phyloP scores from a whole-genome alignment of 2,888 invertebrate genomes.

The Morpho achilles region DNA sequence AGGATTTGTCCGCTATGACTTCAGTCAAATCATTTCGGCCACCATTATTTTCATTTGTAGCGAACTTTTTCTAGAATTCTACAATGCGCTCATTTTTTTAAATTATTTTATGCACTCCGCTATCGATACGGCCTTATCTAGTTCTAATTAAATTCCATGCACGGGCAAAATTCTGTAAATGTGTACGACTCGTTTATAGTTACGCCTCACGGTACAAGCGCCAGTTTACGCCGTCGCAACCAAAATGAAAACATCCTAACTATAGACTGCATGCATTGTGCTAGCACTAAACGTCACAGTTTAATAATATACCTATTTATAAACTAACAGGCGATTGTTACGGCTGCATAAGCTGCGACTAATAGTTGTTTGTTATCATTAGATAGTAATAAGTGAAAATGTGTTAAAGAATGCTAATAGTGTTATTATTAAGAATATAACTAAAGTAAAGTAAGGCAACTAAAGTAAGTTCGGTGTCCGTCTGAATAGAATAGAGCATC shows the following conservation, averaged over 20 bases:
- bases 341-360: constrained; percentile 11
- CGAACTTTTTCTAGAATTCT: no score
- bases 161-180: neutral
- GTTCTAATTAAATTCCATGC: no score
- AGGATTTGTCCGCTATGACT: no score
- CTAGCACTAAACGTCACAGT: constrained; percentile 20
- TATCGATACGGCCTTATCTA: no score
- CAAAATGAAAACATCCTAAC: constrained; percentile 48
- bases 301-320: constrained; percentile 29
- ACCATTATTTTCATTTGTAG: no score
- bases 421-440: no score
- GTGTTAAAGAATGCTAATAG: neutral
- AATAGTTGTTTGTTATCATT: constrained; percentile 11
- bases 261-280: constrained; percentile 34
- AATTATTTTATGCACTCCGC: no score
- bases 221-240: constrained; percentile 33
- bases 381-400: constrained; percentile 4
- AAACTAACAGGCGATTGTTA: constrained; percentile 19
- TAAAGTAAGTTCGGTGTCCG: no score
- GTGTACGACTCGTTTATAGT: constrained; percentile 12
- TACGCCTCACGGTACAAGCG: constrained; percentile 22
- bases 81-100: no score
- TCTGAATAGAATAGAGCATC: no score
- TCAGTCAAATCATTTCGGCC: no score
- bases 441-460: no score